These are phyloP conservation scores for Apaloderma vittatum DNA, from an alignment of 2,113 vertebrate genomes.

Conservation along the genomic window DNA sequence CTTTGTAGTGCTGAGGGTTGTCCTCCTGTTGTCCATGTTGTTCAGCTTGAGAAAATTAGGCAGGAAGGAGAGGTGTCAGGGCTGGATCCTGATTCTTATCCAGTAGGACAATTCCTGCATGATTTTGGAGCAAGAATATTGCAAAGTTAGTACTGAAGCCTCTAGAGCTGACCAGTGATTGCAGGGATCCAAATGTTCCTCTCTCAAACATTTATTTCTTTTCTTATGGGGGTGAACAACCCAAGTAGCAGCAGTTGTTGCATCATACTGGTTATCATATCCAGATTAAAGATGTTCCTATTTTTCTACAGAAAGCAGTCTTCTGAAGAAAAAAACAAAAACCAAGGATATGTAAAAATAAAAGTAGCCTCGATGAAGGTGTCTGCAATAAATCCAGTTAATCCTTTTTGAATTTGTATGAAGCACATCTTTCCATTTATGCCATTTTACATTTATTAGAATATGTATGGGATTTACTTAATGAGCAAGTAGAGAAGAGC, in stretches of 20 bases:
- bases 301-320: not conserved
- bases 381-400: not conserved
- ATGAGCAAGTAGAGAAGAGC: not conserved
- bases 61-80: not conserved
- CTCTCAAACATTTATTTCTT: not conserved
- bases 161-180: not conserved
- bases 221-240: not conserved
- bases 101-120: not conserved
- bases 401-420: not conserved
- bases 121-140: not conserved
- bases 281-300: not conserved
- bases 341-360: not conserved
- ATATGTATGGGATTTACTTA: constrained; percentile 17
- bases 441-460: not conserved
- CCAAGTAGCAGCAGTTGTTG: not conserved
- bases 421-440: not conserved
- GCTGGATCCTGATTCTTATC: not conserved
- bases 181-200: not conserved
- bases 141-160: not conserved
- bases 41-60: not conserved
- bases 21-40: not conserved
- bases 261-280: not conserved
- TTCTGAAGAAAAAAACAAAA: not conserved
- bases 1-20: fast-evolving
- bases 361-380: not conserved